A percentile compares a stretch with the other conserved stretches of the same genome.
These are phyloP conservation scores for Pardosa pseudoannulata DNA, from an alignment of 2,888 invertebrate genomes.

Conservation along the genomic window DNA sequence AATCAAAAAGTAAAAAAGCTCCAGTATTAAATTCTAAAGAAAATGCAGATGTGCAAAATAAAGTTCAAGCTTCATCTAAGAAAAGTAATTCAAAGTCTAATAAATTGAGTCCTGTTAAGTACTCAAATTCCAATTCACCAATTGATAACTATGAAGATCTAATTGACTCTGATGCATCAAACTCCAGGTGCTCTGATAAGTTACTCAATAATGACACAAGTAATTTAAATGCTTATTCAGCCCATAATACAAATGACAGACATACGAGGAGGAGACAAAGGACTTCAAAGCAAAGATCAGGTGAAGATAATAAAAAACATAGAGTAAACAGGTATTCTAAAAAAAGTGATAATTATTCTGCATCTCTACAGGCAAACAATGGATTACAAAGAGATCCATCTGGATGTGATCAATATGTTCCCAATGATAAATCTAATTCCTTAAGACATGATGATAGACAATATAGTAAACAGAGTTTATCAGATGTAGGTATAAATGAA, in stretches of 20 bases:
- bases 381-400: no score
- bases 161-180: not conserved
- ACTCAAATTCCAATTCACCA: slow-evolving; percentile 28
- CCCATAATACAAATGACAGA: not conserved
- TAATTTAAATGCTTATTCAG: not conserved
- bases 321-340: no score
- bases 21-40: not conserved
- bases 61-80: not conserved
- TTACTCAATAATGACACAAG: not conserved
- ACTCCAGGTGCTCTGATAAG: not conserved
- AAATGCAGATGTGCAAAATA: not conserved
- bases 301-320: not conserved
- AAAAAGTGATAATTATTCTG: no score
- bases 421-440: no score
- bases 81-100: not conserved
- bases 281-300: not conserved
- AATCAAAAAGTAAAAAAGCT: not conserved
- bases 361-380: no score
- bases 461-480: no score
- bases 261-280: not conserved
- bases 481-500: no score
- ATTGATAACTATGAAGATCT: not conserved
- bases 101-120: not conserved
- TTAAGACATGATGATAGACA: no score
- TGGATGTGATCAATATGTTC: no score